Percentiles rank a stretch among this genome's conserved stretches.
These are phyloP conservation scores for Acestrorhynchus altus DNA, from an alignment of 2,797 vertebrate genomes.

Conservation along the genomic window DNA sequence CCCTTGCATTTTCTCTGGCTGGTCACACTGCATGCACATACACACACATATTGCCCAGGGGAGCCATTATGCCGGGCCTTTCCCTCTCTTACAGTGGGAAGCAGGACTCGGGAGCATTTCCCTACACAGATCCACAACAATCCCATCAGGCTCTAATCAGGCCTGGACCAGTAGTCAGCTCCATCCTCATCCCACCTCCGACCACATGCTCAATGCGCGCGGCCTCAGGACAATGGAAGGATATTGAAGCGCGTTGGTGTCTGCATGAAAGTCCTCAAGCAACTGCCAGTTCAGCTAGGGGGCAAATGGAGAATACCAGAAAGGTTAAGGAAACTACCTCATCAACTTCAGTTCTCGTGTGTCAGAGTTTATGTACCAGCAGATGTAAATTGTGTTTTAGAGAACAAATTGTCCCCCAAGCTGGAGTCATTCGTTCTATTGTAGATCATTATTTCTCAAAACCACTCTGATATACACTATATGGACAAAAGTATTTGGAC, in stretches of 20 bases:
- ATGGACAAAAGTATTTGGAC: too few species aligned
- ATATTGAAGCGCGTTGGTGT: constrained; percentile 90
- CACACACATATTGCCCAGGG: constrained; percentile 74
- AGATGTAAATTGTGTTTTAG: constrained; percentile 2
- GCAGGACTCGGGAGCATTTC: constrained; percentile 92
- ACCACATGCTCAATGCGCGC: constrained; percentile 86
- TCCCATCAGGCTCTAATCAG: constrained; percentile 88
- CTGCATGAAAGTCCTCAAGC: constrained; percentile 80
- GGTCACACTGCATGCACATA: constrained; percentile 58
- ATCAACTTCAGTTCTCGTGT: constrained; percentile 2
- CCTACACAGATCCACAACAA: constrained; percentile 88
- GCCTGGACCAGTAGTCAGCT: constrained; percentile 69
- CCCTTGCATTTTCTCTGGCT: constrained; percentile 92
- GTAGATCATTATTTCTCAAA: too few species aligned
- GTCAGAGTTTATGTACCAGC: not conserved
- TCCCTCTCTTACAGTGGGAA: constrained; percentile 96
- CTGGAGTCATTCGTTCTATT: not conserved
- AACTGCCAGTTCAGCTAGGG: constrained; percentile 71
- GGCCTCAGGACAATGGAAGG: constrained; percentile 97
- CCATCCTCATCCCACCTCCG: constrained; percentile 69
- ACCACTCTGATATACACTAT: too few species aligned
- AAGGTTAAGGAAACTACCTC: constrained; percentile 30
- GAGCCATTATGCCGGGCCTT: constrained; percentile 86
- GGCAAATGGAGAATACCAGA: constrained; percentile 40
- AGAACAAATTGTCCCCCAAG: not conserved